These are phyloP conservation scores for Zosterops pallidus DNA, from an alignment of 2,113 vertebrate species.

Conservation along the genomic window DNA sequence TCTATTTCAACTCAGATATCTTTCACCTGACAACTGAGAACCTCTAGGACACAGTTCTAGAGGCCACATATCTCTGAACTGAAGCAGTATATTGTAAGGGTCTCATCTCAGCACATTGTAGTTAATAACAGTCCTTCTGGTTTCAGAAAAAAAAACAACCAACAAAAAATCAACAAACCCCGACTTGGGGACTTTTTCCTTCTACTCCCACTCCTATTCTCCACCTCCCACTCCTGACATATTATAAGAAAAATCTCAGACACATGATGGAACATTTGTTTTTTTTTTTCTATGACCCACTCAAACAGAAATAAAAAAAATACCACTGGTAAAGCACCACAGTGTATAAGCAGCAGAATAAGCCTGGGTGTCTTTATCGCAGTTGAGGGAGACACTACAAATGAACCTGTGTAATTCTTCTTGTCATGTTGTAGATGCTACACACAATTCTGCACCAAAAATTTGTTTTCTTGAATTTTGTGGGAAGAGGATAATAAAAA, in stretches of 20 bases:
- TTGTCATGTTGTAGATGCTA: neutral
- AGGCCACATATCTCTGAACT: neutral
- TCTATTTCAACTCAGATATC: neutral
- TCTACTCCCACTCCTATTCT: slow-evolving; percentile 52
- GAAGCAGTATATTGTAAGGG: neutral
- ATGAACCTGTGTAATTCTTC: neutral
- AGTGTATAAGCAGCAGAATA: neutral
- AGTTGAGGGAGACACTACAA: neutral
- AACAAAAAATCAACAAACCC: neutral
- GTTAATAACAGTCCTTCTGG: neutral
- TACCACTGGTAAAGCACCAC: neutral
- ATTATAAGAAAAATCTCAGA: slow-evolving; percentile 56
- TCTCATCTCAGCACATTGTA: neutral
- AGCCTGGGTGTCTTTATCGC: neutral
- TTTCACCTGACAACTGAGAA: neutral
- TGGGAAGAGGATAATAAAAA: neutral
- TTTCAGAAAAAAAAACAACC: neutral
- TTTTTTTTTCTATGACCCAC: slow-evolving; percentile 45
- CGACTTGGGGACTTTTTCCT: neutral
- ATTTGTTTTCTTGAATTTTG: neutral
- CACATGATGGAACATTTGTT: slow-evolving; percentile 44
- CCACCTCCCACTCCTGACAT: slow-evolving; percentile 51
- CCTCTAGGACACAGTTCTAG: neutral
- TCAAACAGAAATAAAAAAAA: slow-evolving; percentile 46
- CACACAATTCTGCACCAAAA: neutral